A percentile compares a stretch with the other conserved stretches of the same genome.
Conservation (phyloP, 2,888 invertebrate genomes). For the Dioctria linearis region DNA sequence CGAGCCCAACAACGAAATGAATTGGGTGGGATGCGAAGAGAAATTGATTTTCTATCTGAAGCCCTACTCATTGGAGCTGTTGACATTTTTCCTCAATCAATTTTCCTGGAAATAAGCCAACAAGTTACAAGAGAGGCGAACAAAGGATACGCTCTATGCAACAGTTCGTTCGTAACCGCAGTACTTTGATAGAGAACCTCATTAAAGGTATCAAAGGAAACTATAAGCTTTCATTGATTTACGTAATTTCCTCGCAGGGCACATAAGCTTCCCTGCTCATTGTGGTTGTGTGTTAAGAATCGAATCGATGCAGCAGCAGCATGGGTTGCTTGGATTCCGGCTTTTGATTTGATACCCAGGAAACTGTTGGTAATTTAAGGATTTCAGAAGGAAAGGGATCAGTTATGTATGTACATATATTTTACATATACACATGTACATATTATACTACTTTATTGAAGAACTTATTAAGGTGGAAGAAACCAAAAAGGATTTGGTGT, state of each 20-base stretch:
- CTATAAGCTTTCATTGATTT: constrained; percentile 2
- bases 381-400: neutral
- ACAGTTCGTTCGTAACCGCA: constrained; percentile 13
- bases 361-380: neutral
- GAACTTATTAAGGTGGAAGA: neutral
- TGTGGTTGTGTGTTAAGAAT: neutral
- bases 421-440: too few relatives aligned
- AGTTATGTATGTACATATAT: neutral
- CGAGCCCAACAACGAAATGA: neutral
- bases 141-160: neutral
- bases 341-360: neutral
- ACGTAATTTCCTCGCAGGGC: neutral
- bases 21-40: neutral
- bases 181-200: constrained; percentile 2
- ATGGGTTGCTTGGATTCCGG: neutral
- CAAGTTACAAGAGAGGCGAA: neutral
- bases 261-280: neutral
- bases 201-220: constrained; percentile 18
- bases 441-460: neutral
- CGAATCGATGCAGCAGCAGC: neutral
- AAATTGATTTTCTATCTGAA: constrained; percentile 16
- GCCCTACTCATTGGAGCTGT: neutral
- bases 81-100: constrained; percentile 29
- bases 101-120: constrained; percentile 14
- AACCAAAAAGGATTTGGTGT: neutral